Percentiles rank a stretch among this genome's conserved stretches.
Conservation (phyloP, 1,140 invertebrate species). For the Drusus annulatus region DNA sequence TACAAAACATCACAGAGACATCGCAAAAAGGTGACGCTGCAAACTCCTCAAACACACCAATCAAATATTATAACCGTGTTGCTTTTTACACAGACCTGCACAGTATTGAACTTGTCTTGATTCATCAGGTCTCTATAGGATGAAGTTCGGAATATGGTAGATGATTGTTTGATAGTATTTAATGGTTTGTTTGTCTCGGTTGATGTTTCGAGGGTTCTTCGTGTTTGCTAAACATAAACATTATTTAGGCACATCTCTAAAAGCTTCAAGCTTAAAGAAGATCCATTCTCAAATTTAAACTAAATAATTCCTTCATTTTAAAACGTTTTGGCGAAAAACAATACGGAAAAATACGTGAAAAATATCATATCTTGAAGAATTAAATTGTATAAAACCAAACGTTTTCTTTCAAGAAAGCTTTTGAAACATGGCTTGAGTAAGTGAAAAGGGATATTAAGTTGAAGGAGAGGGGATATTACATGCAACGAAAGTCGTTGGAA, state of each 20-base stretch:
- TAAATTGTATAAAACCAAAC: too few relatives aligned
- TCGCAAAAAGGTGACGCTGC: background rate
- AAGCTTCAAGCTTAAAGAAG: too few relatives aligned
- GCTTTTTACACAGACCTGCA: background rate
- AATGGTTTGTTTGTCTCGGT: slow-evolving; percentile 11
- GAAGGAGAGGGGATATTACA: too few relatives aligned
- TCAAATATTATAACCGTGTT: background rate
- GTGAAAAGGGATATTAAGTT: too few relatives aligned
- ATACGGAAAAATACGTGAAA: too few relatives aligned
- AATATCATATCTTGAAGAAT: too few relatives aligned
- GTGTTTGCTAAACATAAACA: slow-evolving; percentile 9
- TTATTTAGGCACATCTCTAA: background rate
- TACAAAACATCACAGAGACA: background rate
- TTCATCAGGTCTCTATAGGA: background rate
- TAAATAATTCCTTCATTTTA: too few relatives aligned
- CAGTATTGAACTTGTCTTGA: background rate
- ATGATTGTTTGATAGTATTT: slow-evolving; percentile 1
- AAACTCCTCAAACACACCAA: background rate
- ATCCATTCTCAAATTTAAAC: too few relatives aligned
- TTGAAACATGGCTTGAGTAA: too few relatives aligned
- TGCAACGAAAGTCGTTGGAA: too few relatives aligned
- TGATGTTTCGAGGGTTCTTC: background rate
- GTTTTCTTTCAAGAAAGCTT: too few relatives aligned
- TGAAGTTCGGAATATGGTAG: background rate
- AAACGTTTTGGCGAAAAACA: too few relatives aligned